Percentiles rank a stretch among this genome's conserved stretches.
These are phyloP conservation scores for Lophius piscatorius DNA, from an alignment of 2,113 vertebrate species.

Conservation along the genomic window DNA sequence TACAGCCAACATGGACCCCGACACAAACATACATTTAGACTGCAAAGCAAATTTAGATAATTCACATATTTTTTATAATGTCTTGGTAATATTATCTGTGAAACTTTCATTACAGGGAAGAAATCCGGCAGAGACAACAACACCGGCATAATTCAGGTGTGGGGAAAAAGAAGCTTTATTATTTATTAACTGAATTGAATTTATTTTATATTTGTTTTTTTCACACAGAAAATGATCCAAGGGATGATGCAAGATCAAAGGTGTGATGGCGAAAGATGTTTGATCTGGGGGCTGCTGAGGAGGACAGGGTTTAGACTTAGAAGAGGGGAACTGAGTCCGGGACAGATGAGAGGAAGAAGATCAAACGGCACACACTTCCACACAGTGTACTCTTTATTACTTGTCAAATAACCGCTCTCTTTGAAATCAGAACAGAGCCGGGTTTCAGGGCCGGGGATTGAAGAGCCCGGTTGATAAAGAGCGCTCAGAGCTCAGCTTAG, in stretches of 20 bases:
- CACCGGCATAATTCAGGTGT: background rate
- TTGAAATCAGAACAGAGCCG: slow-evolving; percentile 26
- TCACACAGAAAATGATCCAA: background rate
- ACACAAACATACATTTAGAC: too few relatives aligned
- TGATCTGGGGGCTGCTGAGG: slow-evolving; percentile 22
- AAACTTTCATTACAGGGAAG: too few relatives aligned
- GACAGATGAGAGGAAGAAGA: slow-evolving; percentile 31
- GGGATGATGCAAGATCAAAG: slow-evolving; percentile 31
- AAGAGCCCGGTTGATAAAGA: slow-evolving; percentile 14
- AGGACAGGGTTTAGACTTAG: slow-evolving; percentile 10
- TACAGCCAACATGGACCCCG: too few relatives aligned
- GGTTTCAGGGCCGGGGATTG: slow-evolving; percentile 20
- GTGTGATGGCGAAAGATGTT: slow-evolving; percentile 19
- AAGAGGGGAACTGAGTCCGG: slow-evolving; percentile 22
- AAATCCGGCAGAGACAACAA: too few relatives aligned
- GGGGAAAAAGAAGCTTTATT: background rate
- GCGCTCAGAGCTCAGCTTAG: slow-evolving; percentile 25
- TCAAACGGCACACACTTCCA: slow-evolving; percentile 30
- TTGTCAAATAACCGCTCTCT: slow-evolving; percentile 5
- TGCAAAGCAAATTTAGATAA: too few relatives aligned
- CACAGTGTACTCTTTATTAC: slow-evolving; percentile 21
- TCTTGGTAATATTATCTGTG: too few relatives aligned
- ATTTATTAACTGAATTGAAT: background rate
- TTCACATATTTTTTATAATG: too few relatives aligned
- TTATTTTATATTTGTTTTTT: too few relatives aligned